Conservation (phyloP, 23 tunicate genomes). For the Corella eumyota region DNA sequence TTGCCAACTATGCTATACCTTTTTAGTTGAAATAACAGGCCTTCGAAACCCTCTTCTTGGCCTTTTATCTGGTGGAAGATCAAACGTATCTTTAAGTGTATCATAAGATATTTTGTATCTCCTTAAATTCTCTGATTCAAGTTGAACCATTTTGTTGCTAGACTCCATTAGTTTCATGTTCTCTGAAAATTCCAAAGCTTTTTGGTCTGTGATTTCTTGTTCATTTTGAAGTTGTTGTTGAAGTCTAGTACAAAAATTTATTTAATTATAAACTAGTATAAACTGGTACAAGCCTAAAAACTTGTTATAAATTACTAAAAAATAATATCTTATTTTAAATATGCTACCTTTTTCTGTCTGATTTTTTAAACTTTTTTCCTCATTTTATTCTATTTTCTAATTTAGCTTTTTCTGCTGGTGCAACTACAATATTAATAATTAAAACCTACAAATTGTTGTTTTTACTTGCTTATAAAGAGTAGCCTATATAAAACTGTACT, state of each 20-base stretch:
- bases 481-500: neutral
- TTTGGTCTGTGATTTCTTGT: conserved; percentile 2
- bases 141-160: conserved; percentile 9
- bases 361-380: too few species aligned
- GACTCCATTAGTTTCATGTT: conserved; percentile 3
- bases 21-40: conserved; percentile 78
- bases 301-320: too few species aligned
- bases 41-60: conserved; percentile 79
- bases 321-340: too few species aligned
- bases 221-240: conserved; percentile 6
- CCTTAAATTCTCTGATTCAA: conserved; percentile 21
- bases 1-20: conserved; percentile 38
- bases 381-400: too few species aligned
- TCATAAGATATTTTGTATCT: conserved; percentile 72
- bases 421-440: neutral
- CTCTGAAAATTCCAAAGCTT: neutral
- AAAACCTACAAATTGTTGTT: neutral
- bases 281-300: too few species aligned
- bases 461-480: neutral
- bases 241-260: conserved; percentile 1
- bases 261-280: too few species aligned
- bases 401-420: too few species aligned
- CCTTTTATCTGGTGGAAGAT: conserved; percentile 76
- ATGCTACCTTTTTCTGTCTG: too few species aligned
- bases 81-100: conserved; percentile 67